Percentiles rank a stretch among this genome's conserved stretches.
Evolutionary conservation across 2,113 vertebrate genomes (phyloP).

Genomic region (Cariama cristata): DNA sequence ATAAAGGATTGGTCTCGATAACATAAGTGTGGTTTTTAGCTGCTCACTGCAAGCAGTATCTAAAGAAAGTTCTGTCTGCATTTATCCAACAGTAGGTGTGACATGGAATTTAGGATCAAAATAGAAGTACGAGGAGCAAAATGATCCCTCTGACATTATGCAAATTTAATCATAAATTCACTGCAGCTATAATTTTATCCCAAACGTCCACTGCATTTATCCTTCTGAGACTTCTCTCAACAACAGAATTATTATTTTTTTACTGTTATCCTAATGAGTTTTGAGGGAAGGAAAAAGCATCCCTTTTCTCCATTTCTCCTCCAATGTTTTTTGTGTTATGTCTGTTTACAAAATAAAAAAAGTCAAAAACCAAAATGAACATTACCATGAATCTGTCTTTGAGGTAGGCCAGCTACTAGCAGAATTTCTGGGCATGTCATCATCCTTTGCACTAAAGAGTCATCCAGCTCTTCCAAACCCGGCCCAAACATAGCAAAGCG

Average conservation of each 20-base stretch:
- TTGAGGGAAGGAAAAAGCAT: background rate
- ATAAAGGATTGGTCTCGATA: background rate
- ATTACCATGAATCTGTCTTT: slow-evolving; percentile 91
- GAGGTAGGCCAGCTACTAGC: slow-evolving; percentile 82
- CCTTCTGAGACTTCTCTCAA: background rate
- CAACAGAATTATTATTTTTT: background rate
- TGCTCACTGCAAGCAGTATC: background rate
- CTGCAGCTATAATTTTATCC: background rate
- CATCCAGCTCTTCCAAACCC: slow-evolving; percentile 91
- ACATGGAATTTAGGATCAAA: background rate
- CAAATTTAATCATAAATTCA: background rate
- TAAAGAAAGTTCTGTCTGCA: background rate
- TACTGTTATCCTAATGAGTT: background rate
- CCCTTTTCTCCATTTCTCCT: background rate
- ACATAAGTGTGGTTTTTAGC: background rate
- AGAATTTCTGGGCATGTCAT: slow-evolving; percentile 87
- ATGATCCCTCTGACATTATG: background rate
- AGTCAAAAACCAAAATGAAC: background rate
- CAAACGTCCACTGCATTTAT: background rate
- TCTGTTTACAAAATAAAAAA: background rate
- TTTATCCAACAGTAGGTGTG: background rate
- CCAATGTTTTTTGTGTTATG: fast-evolving
- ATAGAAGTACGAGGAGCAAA: background rate
- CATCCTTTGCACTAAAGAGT: slow-evolving; percentile 88
- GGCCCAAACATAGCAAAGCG: slow-evolving; percentile 95